Evolutionary conservation across 2,888 invertebrate genomes (phyloP), one percentile per base, ranked within the genome.

Genomic region (Agrochola lychnidis): DNA sequence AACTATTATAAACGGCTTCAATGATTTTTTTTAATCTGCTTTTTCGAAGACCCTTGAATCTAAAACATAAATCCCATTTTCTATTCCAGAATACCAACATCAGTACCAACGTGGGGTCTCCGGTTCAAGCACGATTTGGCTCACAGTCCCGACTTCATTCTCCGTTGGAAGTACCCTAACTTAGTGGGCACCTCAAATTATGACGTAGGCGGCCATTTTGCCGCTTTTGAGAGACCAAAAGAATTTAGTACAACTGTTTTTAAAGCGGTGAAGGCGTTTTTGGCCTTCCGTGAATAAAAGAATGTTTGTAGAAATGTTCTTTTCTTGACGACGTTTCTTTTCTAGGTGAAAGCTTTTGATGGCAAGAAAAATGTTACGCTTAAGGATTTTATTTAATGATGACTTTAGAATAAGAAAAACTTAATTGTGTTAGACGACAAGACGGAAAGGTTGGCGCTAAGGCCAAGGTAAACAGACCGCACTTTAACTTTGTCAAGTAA

Each of bases 191-290:
- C 97, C 70, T 97, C 97, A 0, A 97, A 97, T 71, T 93, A 97
- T 78, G 94, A 97, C 0, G 93, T 97, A 1, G 99, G 98, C 0
- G 99, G 99, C 0, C 99, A 99, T 93, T 99, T 98, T 93, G 98
- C 98, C 0, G 98, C 99, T 0, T 97, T 99, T 68, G 98, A 99
- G 93, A 97, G 97, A 81, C 99, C 99, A 0, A 93, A 97, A 73
- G 92, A 98, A 2, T 93, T 99, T 14, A 97, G 98, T 45, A 94
- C 97, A 10, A 98, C 99, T 89, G 92, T 99, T 22, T 96, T 94
- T 78, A 90, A 91, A 77, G 95, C 95, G 68, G 94, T 95, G 0
- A 90, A 92, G 51, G 87, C 69, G 19, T 95, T 95, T 86, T 78
- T 89, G 42, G 84, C 76, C 25, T 85, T 90, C 76, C 74, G 79